Evolutionary conservation across 2,113 vertebrate species (phyloP).

Genomic region (Clinocottus analis): DNA sequence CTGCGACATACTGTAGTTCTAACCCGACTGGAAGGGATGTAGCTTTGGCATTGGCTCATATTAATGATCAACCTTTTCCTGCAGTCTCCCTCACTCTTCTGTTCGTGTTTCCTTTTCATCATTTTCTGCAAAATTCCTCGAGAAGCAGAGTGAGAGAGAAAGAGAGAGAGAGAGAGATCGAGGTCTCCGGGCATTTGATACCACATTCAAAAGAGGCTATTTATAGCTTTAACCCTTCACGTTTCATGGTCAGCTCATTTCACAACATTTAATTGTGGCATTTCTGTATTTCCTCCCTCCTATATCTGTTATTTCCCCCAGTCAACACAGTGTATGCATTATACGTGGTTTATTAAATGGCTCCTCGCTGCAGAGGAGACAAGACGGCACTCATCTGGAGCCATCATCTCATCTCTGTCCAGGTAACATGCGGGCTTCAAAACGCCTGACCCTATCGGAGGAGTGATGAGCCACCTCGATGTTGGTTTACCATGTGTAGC

Average conservation of each 20-base stretch:
- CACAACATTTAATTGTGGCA: conserved; percentile 10
- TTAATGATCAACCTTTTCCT: conserved; percentile 31
- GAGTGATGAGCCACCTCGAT: conserved; percentile 76
- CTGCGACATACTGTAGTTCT: conserved; percentile 61
- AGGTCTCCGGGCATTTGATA: conserved; percentile 55
- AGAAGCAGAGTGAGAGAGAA: conserved; percentile 17
- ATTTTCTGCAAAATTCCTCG: conserved; percentile 45
- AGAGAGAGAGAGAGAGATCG: conserved; percentile 32
- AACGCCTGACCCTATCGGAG: conserved; percentile 65
- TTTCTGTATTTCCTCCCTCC: conserved; percentile 2
- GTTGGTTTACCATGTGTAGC: conserved; percentile 88
- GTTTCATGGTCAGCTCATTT: conserved; percentile 43
- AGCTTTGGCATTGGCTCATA: conserved; percentile 28
- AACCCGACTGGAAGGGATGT: conserved; percentile 45
- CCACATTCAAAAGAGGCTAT: conserved; percentile 55
- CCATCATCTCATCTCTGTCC: conserved; percentile 59
- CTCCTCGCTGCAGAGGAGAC: conserved; percentile 13
- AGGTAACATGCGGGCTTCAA: conserved; percentile 75
- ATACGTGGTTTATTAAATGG: conserved; percentile 31
- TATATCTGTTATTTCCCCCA: conserved; percentile 7
- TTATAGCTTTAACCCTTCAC: conserved; percentile 54
- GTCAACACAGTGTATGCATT: conserved; percentile 1
- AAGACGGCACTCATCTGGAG: conserved; percentile 40
- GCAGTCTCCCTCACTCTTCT: conserved; percentile 38
- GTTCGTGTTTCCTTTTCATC: conserved; percentile 45